Conservation (phyloP, 2,888 invertebrate genomes). For the Lycia hirtaria region DNA sequence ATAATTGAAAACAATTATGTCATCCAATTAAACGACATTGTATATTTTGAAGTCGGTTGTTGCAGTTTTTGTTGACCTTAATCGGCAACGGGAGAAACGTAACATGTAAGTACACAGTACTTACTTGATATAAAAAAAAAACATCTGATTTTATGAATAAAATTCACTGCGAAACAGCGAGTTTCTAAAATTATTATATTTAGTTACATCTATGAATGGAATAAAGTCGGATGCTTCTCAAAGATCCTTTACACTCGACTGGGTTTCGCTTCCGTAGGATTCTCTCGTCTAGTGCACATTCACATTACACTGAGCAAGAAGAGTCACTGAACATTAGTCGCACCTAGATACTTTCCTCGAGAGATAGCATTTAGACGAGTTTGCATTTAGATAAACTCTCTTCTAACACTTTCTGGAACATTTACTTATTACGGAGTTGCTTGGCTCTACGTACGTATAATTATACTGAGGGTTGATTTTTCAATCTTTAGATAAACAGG, state of each 20-base stretch:
- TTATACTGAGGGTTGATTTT: too few species aligned
- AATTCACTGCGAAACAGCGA: neutral
- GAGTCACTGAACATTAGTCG: constrained; percentile 24
- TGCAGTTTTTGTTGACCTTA: too few species aligned
- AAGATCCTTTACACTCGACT: constrained; percentile 20
- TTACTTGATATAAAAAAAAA: too few species aligned
- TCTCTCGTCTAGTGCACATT: constrained; percentile 14
- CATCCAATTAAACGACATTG: too few species aligned
- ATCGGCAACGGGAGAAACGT: too few species aligned
- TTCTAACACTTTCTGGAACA: neutral
- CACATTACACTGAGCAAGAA: constrained; percentile 26
- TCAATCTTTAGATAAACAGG: too few species aligned
- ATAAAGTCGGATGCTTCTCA: constrained; percentile 15
- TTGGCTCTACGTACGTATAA: too few species aligned
- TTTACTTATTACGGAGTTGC: neutral
- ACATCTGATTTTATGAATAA: neutral
- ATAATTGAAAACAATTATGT: too few species aligned
- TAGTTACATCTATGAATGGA: neutral
- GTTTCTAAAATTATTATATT: neutral
- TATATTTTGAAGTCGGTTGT: too few species aligned
- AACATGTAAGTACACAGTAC: too few species aligned
- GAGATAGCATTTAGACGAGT: neutral
- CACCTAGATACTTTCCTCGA: constrained; percentile 4
- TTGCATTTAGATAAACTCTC: neutral
- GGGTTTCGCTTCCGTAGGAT: constrained; percentile 21